Evolutionary conservation across 2,113 vertebrate species (phyloP).

Genomic region (Pomatostomus ruficeps): DNA sequence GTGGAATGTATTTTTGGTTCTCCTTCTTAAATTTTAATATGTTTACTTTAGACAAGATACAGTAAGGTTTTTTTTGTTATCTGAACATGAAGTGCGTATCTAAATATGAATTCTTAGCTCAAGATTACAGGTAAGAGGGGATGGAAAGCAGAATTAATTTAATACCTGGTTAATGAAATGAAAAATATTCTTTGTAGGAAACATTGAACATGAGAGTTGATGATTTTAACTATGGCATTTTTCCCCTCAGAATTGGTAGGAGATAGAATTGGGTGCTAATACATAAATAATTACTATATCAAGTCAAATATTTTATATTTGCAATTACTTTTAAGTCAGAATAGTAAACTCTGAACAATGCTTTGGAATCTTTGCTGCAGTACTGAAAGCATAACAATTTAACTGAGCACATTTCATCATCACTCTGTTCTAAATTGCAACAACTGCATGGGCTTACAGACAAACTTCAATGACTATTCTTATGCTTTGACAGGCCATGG

Average conservation of each 20-base stretch:
- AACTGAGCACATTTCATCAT: not conserved
- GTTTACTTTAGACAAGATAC: not conserved
- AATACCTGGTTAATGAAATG: not conserved
- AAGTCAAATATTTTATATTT: not conserved
- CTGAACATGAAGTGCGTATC: not conserved
- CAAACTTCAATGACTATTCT: not conserved
- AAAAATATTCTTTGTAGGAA: not conserved
- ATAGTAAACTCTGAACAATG: not conserved
- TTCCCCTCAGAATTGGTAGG: accelerated
- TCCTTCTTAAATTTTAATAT: not conserved
- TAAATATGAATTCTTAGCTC: not conserved
- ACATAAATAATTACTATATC: not conserved
- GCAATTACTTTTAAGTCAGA: not conserved
- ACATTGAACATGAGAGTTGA: not conserved
- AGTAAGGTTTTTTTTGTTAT: not conserved
- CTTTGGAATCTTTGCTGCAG: not conserved
- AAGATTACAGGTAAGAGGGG: not conserved
- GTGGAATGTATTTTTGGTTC: not conserved
- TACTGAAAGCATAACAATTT: not conserved
- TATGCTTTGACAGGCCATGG: not conserved
- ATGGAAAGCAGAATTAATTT: not conserved
- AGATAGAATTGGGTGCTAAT: not conserved
- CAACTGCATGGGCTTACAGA: not conserved
- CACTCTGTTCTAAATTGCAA: not conserved
- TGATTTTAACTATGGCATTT: not conserved